Evolutionary conservation across 2,888 invertebrate species (phyloP).

Genomic region (Synergus gifuensis): DNA sequence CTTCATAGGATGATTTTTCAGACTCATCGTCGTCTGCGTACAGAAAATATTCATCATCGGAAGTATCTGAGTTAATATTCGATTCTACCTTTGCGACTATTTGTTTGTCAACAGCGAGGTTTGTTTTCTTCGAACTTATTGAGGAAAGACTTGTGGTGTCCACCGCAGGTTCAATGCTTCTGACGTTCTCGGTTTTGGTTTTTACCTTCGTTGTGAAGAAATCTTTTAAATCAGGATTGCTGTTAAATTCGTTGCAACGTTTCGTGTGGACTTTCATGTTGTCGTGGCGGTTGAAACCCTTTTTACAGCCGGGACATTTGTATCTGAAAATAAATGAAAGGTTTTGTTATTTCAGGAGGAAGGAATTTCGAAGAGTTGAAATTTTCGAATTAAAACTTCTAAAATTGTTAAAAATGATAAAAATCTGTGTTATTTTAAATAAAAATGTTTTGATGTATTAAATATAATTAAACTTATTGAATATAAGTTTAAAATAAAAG

Average conservation of each 20-base stretch:
- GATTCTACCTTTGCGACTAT: not conserved
- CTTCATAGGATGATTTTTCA: not conserved
- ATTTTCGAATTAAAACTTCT: too few species aligned
- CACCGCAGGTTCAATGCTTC: conserved; percentile 46
- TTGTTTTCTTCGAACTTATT: conserved; percentile 7
- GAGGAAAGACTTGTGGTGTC: conserved; percentile 14
- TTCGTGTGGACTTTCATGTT: conserved; percentile 72
- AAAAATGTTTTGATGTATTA: too few species aligned
- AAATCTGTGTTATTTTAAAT: too few species aligned
- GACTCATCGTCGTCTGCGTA: not conserved
- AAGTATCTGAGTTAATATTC: not conserved
- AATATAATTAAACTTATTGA: too few species aligned
- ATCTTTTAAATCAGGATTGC: conserved; percentile 63
- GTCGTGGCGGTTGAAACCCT: conserved; percentile 69
- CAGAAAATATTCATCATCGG: not conserved
- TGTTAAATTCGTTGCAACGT: conserved; percentile 64
- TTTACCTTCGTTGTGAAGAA: conserved; percentile 47
- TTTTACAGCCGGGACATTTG: conserved; percentile 68
- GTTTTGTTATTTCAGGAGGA: not conserved
- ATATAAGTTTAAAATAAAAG: too few species aligned
- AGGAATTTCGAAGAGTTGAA: not conserved
- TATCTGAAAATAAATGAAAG: conserved; percentile 56
- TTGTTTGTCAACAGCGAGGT: not conserved
- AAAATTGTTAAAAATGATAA: too few species aligned
- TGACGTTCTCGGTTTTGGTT: conserved; percentile 52